Conservation (phyloP, 2,797 vertebrate species). For the Myotis planiceps region DNA sequence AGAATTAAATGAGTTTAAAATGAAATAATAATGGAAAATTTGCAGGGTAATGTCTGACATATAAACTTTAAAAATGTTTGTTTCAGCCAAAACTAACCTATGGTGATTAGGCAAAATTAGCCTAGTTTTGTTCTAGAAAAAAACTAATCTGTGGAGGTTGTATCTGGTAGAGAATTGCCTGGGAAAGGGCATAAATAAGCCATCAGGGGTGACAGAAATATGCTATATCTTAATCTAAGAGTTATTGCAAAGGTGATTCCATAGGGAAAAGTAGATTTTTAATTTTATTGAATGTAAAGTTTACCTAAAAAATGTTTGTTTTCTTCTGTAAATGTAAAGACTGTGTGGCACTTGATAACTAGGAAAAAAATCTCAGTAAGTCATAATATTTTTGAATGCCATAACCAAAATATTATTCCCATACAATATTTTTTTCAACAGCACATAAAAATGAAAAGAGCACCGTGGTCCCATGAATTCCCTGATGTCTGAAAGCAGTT, state of each 20-base stretch:
- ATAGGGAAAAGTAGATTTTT: background rate
- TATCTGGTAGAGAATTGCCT: background rate
- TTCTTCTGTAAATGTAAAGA: background rate
- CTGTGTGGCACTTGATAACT: background rate
- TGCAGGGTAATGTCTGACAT: background rate
- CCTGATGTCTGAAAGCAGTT: background rate
- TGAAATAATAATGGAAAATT: background rate
- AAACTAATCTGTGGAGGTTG: background rate
- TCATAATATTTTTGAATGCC: background rate
- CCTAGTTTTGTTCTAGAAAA: background rate
- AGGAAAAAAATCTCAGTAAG: background rate
- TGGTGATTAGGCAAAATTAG: background rate
- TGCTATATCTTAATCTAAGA: background rate
- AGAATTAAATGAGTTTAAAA: constrained; percentile 30
- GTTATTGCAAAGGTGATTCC: background rate
- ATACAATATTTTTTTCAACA: background rate
- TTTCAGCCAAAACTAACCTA: background rate
- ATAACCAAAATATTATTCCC: background rate
- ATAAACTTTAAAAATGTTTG: background rate
- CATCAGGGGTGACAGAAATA: background rate
- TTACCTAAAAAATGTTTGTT: background rate
- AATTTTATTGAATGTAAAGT: background rate
- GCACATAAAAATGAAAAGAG: constrained; percentile 15
- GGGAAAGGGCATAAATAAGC: background rate
- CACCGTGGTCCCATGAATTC: background rate